Base-by-base conservation (phyloP, 2,888 invertebrate species). In the Eristalinus sepulchralis region DNA sequence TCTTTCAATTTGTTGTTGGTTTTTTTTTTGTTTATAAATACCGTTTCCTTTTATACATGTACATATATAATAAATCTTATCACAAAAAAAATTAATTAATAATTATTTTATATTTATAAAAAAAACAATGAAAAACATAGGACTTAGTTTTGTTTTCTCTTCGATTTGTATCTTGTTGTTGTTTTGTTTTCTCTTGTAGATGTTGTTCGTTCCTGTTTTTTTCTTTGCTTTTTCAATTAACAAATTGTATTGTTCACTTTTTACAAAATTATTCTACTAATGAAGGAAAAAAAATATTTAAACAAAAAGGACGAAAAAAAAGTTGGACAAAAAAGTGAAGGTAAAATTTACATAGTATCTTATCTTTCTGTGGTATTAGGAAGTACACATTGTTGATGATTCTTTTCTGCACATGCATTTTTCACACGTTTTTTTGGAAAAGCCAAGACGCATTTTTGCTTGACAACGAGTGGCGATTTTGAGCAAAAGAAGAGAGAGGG, bases 1-100 rank as follows among this genome's bases (percentile, higher is more conserved):
- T 64, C 47, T 68, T 86, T 75, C 55, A 83, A 75, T 77, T 81
- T 85, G 59, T 77, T 82, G 67, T 78, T 72, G 6, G 27, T 27
- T 71, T 76, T 80, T 39, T 36, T 39, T 47, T 81, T 81, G 66
- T 78, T 86, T 86, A 86, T 86, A 86, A 86, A 86, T 83, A 86
- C 86, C 86, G 66, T 83, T 57, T 57, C 17, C 17, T 83, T 83
- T 85, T 83, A 71, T 83, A 86, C 83, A 83, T 83, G 73, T 83
- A 86, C 78, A 83, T 83, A 71, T 83, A 86, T 86, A 86, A 86
- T 83, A 86, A 79, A 86, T 86, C 86, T 86, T 86, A 86, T 86
- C 86, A 86, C 86, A 86, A 86, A 86, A 68, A 57, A 82, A 83
- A 75, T 81, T 80, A 85, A 85, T 81, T 78, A 82, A 75, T 86